Conservation (phyloP, 2,888 invertebrate species). For the Phalera bucephala region DNA sequence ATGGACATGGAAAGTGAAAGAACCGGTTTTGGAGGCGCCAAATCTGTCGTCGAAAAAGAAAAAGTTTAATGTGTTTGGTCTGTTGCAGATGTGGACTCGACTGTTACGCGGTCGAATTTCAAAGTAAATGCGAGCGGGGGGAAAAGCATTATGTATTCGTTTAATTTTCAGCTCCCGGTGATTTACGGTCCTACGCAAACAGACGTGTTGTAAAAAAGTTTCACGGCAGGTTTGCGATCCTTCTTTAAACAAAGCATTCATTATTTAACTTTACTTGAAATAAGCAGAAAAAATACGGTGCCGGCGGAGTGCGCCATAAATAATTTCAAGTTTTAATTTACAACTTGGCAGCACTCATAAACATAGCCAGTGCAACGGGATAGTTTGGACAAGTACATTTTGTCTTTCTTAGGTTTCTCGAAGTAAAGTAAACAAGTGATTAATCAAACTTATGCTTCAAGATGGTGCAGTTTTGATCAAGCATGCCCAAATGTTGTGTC, state of each 20-base stretch:
- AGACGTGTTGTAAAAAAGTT: constrained; percentile 6
- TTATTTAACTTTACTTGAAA: constrained; percentile 18
- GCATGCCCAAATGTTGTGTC: too few relatives aligned
- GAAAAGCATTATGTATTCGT: constrained; percentile 3
- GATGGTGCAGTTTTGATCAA: too few relatives aligned
- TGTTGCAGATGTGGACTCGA: constrained; percentile 6
- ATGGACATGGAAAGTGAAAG: constrained; percentile 66
- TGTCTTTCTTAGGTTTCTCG: constrained; percentile 10
- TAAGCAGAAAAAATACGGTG: constrained; percentile 10
- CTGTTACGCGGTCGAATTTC: constrained; percentile 5
- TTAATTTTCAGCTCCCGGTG: constrained; percentile 6
- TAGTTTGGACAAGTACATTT: constrained; percentile 21
- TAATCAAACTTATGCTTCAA: constrained; percentile 22
- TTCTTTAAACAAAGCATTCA: constrained; percentile 14
- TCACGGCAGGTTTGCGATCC: constrained; percentile 4
- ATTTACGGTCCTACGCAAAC: constrained; percentile 12
- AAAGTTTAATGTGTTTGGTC: constrained; percentile 34
- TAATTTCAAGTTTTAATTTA: constrained; percentile 35
- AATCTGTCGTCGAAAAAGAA: constrained; percentile 48
- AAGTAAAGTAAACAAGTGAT: constrained; percentile 13
- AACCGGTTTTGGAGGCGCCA: constrained; percentile 65
- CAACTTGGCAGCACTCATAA: constrained; percentile 29
- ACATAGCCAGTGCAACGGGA: constrained; percentile 18
- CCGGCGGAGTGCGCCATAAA: constrained; percentile 28
- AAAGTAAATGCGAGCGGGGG: constrained; percentile 1